Evolutionary conservation across 2,888 invertebrate species (phyloP).

Genomic region (Monoplex corrugatus): DNA sequence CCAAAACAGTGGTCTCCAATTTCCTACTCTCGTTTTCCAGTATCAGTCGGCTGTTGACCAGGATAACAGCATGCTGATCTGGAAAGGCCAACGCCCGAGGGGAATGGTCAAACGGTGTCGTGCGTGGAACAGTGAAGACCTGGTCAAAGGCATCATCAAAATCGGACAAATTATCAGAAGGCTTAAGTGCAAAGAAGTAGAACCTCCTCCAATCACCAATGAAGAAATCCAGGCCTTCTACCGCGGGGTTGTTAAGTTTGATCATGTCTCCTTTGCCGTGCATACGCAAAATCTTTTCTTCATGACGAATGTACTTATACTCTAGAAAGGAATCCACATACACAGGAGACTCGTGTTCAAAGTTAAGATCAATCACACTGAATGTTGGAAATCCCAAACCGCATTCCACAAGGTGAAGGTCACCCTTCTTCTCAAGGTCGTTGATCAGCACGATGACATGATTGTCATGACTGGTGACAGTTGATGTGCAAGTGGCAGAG

Average conservation of each 20-base stretch:
- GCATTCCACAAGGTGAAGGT: slow-evolving; percentile 57
- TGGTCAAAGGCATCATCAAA: slow-evolving; percentile 56
- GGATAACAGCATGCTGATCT: slow-evolving; percentile 51
- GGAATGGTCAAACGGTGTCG: slow-evolving; percentile 53
- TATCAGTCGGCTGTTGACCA: slow-evolving; percentile 55
- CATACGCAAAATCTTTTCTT: slow-evolving; percentile 58
- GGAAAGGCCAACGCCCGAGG: slow-evolving; percentile 56
- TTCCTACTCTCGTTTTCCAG: slow-evolving; percentile 53
- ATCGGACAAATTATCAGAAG: slow-evolving; percentile 46
- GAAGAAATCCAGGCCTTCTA: slow-evolving; percentile 49
- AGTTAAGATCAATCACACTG: slow-evolving; percentile 56
- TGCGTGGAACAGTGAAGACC: slow-evolving; percentile 50
- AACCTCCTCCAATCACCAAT: slow-evolving; percentile 58
- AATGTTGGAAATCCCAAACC: slow-evolving; percentile 62
- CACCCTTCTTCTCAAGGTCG: slow-evolving; percentile 56
- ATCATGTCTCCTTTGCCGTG: slow-evolving; percentile 58
- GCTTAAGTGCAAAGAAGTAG: slow-evolving; percentile 53
- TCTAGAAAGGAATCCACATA: slow-evolving; percentile 60
- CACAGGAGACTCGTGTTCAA: slow-evolving; percentile 58
- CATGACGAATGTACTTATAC: slow-evolving; percentile 60
- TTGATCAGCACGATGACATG: slow-evolving; percentile 57
- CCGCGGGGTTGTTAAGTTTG: slow-evolving; percentile 44
- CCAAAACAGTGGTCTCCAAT: slow-evolving; percentile 39
- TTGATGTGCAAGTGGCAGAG: slow-evolving; percentile 52
- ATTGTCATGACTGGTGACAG: slow-evolving; percentile 54